A percentile compares a stretch with the other conserved stretches of the same genome.
Evolutionary conservation across 2,797 vertebrate genomes (phyloP).

Genomic region (Neosilurus hyrtlii): DNA sequence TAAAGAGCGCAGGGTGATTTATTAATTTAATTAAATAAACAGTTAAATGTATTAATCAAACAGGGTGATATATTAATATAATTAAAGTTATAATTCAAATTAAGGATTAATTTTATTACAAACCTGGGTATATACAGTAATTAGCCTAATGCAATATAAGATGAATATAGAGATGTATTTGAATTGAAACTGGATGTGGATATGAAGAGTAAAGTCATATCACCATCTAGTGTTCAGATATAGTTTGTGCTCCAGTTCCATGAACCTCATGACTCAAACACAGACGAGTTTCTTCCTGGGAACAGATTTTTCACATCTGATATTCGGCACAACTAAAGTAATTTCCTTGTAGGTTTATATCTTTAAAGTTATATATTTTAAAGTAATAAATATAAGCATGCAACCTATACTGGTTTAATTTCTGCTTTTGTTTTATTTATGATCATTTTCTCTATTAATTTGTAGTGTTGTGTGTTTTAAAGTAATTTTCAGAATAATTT

Average conservation of each 20-base stretch:
- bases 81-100: too few relatives aligned
- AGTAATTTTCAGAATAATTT: not conserved
- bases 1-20: too few relatives aligned
- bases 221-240: conserved; percentile 31
- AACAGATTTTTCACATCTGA: not conserved
- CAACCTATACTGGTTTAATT: not conserved
- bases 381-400: too few relatives aligned
- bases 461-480: not conserved
- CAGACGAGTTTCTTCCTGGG: not conserved
- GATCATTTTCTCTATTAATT: not conserved
- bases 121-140: not conserved
- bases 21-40: too few relatives aligned
- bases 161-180: too few relatives aligned
- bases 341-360: not conserved
- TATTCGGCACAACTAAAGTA: not conserved
- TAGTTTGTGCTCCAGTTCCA: not conserved
- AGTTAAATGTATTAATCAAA: too few relatives aligned
- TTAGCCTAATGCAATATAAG: too few relatives aligned
- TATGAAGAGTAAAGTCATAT: not conserved
- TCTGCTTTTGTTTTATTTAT: not conserved
- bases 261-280: not conserved
- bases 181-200: not conserved
- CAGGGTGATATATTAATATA: too few relatives aligned
- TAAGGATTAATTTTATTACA: too few relatives aligned
- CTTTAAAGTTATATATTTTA: too few relatives aligned